These are phyloP conservation scores for Calidris pygmaea DNA, from an alignment of 2,113 vertebrate species.

Conservation along the genomic window DNA sequence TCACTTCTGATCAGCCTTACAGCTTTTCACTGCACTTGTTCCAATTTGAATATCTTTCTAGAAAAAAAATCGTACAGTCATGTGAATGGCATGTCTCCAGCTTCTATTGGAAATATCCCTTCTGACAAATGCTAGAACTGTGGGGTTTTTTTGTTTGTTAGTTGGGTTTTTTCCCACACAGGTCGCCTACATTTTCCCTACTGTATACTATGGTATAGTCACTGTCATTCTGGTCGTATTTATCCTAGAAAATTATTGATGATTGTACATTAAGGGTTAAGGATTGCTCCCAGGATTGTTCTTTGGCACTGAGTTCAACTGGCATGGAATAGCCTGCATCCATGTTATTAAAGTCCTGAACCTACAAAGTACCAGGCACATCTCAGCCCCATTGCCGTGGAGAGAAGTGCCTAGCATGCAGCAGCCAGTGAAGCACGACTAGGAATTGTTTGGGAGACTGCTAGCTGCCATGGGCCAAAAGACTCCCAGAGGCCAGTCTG, in stretches of 20 bases:
- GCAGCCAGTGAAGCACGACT: not conserved
- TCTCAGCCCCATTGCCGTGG: not conserved
- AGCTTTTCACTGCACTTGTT: not conserved
- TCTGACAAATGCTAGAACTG: not conserved
- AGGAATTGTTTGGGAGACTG: not conserved
- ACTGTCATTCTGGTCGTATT: not conserved
- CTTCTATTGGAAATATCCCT: not conserved
- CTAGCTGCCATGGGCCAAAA: not conserved
- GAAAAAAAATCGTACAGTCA: not conserved
- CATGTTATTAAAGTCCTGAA: not conserved
- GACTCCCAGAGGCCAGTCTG: not conserved
- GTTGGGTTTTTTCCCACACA: fast-evolving
- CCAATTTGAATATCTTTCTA: not conserved
- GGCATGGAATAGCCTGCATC: not conserved
- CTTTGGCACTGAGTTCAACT: not conserved
- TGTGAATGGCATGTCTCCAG: not conserved
- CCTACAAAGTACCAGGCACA: not conserved
- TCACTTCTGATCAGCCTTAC: not conserved
- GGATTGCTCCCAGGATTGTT: not conserved
- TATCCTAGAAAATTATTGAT: not conserved
- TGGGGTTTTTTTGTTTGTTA: not conserved
- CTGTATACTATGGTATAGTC: not conserved
- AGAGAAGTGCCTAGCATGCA: not conserved
- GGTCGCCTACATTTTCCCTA: not conserved
- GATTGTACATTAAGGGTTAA: not conserved